Percentiles rank a stretch among this genome's conserved stretches.
Evolutionary conservation across 2,797 vertebrate genomes (phyloP).

Genomic region (Sebastes reedi): DNA sequence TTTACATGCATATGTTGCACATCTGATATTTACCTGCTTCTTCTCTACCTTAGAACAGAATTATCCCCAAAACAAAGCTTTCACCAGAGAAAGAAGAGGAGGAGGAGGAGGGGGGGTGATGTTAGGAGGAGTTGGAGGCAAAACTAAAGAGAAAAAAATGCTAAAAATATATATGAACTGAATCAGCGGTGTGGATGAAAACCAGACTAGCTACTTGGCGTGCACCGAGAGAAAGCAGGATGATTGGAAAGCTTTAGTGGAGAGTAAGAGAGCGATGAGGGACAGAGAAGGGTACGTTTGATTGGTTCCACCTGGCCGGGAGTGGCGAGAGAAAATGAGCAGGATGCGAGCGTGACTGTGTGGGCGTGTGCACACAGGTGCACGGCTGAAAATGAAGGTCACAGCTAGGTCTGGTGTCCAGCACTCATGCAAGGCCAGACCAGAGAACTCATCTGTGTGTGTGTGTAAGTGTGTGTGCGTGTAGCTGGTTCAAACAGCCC

Average conservation of each 20-base stretch:
- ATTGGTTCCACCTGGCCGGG: conserved; percentile 57
- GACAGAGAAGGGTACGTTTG: conserved; percentile 21
- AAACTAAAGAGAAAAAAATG: not conserved
- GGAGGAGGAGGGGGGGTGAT: not conserved
- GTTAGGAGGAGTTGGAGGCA: not conserved
- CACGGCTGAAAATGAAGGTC: conserved; percentile 17
- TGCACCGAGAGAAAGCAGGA: not conserved
- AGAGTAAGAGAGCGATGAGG: conserved; percentile 19
- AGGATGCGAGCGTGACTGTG: not conserved
- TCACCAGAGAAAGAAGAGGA: not conserved
- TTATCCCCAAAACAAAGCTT: not conserved
- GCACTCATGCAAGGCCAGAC: not conserved
- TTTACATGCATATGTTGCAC: not conserved
- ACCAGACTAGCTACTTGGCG: conserved; percentile 31
- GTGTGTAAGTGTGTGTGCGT: not conserved
- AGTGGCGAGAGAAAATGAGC: conserved; percentile 33
- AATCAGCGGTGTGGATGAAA: conserved; percentile 21
- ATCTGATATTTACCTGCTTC: not conserved
- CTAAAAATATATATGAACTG: not conserved
- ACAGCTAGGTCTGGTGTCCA: not conserved
- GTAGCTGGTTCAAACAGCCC: conserved; percentile 5
- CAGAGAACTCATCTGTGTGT: not conserved
- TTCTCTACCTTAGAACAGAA: not conserved
- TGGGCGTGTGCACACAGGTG: not conserved
- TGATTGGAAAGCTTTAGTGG: conserved; percentile 17